These are phyloP conservation scores for Microcebus griseorufus DNA, from an alignment of 2,113 vertebrate species.

Conservation along the genomic window DNA sequence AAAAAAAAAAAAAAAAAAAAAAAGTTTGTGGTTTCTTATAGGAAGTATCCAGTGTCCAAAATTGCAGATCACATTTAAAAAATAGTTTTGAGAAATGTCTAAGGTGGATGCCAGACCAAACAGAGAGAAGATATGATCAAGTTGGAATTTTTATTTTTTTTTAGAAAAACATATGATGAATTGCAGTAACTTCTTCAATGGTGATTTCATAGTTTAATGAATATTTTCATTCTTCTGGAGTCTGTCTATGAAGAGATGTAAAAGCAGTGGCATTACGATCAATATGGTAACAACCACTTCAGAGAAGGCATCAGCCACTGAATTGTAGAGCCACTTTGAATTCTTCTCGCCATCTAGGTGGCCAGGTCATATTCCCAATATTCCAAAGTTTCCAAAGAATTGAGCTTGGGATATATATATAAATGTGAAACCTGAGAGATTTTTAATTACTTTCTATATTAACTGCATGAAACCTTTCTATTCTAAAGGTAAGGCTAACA, in stretches of 20 bases:
- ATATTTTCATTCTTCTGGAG: background rate
- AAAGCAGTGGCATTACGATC: background rate
- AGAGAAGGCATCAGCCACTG: background rate
- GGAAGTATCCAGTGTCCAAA: conserved; percentile 65
- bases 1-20: conserved; percentile 38
- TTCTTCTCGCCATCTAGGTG: background rate
- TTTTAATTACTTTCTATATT: background rate
- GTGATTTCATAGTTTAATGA: background rate
- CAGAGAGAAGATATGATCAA: conserved; percentile 39
- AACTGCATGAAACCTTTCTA: background rate
- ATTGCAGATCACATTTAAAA: conserved; percentile 68
- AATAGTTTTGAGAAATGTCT: conserved; percentile 66
- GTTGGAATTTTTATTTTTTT: background rate
- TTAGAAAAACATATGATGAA: conserved; percentile 45
- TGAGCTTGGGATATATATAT: background rate
- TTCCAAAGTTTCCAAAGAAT: background rate
- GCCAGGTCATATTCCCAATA: background rate
- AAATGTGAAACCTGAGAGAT: background rate
- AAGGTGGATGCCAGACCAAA: conserved; percentile 69
- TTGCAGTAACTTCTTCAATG: conserved; percentile 43
- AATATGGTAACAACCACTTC: background rate
- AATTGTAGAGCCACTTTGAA: background rate
- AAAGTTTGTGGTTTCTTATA: conserved; percentile 54
- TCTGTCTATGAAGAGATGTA: background rate
- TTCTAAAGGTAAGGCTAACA: background rate